Percentiles rank a stretch among this genome's conserved stretches.
phyloP scores from a whole-genome alignment of 2,113 vertebrate species.

The Pachyramphus minor region DNA sequence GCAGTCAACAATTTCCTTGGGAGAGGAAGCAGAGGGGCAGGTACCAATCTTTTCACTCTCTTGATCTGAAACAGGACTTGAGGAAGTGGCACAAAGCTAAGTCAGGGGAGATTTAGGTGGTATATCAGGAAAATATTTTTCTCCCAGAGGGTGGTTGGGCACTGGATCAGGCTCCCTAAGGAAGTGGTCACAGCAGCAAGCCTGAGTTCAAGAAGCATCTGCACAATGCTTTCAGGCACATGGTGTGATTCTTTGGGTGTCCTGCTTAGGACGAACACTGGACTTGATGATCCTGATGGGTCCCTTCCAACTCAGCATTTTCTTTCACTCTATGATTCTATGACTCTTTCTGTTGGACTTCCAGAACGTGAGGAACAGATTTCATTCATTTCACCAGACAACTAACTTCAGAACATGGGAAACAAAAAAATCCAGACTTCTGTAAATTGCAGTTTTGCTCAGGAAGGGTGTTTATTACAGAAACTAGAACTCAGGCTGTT shows the following conservation, averaged over 20 bases:
- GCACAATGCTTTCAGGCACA: too few relatives aligned
- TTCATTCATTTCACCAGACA: background rate
- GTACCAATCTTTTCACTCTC: background rate
- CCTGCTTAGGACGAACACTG: too few relatives aligned
- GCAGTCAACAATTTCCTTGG: fast-evolving
- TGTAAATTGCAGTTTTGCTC: background rate
- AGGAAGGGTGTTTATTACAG: background rate
- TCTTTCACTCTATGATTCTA: background rate
- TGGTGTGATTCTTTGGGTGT: background rate
- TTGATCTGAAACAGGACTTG: background rate
- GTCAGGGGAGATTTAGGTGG: background rate
- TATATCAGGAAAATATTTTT: background rate
- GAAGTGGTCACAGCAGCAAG: background rate
- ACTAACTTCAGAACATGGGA: background rate
- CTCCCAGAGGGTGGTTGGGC: fast-evolving
- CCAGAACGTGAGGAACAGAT: background rate
- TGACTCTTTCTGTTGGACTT: background rate
- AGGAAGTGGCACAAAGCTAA: background rate
- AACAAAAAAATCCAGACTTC: background rate
- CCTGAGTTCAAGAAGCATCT: background rate
- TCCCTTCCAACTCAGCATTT: background rate
- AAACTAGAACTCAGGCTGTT: background rate
- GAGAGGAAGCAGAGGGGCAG: background rate
- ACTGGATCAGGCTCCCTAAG: background rate
- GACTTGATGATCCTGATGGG: background rate